A percentile compares a stretch with the other conserved stretches of the same genome.
Conservation (phyloP, 2,113 vertebrate species). For the Ciconia maguari region DNA sequence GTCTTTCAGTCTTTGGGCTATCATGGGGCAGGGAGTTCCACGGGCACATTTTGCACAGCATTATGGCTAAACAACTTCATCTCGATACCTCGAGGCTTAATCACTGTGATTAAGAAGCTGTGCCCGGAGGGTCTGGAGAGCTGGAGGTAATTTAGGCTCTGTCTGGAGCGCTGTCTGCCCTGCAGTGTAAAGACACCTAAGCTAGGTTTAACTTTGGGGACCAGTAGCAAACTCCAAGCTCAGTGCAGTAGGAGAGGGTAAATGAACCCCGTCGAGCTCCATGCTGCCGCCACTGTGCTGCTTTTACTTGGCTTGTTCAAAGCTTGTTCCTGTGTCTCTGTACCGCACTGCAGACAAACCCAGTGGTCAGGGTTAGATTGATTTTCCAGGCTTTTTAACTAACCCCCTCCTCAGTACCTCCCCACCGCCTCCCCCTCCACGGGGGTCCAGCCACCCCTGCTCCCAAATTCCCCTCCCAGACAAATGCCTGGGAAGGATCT, state of each 20-base stretch:
- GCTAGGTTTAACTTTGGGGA: neutral
- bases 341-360: neutral
- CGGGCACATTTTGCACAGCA: fast-evolving
- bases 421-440: neutral
- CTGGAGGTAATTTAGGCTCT: neutral
- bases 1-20: neutral
- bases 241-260: neutral
- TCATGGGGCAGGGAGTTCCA: neutral
- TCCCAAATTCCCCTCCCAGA: neutral
- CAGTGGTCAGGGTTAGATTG: neutral
- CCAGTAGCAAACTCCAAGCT: neutral
- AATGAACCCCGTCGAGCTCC: neutral
- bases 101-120: neutral
- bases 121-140: neutral
- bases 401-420: neutral
- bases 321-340: neutral
- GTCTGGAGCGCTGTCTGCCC: neutral
- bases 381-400: constrained; percentile 5
- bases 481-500: neutral
- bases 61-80: neutral
- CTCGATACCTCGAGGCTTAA: neutral
- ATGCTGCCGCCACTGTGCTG: neutral
- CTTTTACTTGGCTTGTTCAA: neutral
- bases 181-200: fast-evolving
- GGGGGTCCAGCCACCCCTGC: neutral